phyloP scores from a whole-genome alignment of 2,888 invertebrate genomes.

The Alloplasta piceator region DNA sequence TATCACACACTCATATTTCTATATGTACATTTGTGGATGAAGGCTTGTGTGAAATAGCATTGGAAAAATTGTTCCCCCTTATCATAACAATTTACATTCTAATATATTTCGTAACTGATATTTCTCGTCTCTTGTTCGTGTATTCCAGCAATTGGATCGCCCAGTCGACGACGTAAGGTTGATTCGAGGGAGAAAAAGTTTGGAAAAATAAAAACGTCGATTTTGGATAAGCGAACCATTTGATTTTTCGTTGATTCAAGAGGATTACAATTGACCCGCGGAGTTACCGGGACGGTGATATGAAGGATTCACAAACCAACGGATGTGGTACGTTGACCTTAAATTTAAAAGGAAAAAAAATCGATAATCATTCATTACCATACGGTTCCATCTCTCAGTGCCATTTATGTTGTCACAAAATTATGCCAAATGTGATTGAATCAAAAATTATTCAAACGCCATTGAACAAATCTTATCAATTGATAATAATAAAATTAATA shows the following conservation, averaged over 20 bases:
- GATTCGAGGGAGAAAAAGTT: no score
- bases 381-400: neutral
- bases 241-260: conserved; percentile 10
- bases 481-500: neutral
- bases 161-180: conserved; percentile 45
- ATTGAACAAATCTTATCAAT: neutral
- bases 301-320: conserved; percentile 79
- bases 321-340: conserved; percentile 76
- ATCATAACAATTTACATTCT: neutral
- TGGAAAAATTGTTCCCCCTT: neutral
- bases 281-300: conserved; percentile 74
- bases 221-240: neutral
- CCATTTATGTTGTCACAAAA: conserved; percentile 1
- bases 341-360: conserved; percentile 28
- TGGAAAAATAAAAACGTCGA: no score
- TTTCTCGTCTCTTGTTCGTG: conserved; percentile 55
- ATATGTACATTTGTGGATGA: neutral
- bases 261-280: conserved; percentile 41
- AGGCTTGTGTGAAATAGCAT: neutral
- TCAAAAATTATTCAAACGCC: no score
- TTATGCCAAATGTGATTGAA: neutral
- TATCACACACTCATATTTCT: neutral
- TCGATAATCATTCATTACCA: neutral
- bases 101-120: conserved; percentile 7
- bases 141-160: conserved; percentile 71